Conservation (phyloP, 1,140 invertebrate species). For the Notospermus geniculatus region DNA sequence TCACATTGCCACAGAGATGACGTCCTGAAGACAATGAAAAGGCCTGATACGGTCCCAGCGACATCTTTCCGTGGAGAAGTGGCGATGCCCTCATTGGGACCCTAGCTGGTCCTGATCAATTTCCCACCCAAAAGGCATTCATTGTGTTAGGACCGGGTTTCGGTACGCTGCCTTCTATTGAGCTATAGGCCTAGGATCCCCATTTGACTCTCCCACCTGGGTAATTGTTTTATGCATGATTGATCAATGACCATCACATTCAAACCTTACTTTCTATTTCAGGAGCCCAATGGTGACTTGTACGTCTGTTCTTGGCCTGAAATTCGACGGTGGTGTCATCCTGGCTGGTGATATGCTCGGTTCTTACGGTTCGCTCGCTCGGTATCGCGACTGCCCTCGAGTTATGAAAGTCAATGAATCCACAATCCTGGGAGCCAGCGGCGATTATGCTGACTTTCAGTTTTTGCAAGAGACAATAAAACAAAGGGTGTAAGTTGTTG, state of each 20-base stretch:
- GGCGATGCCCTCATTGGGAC: no score
- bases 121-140: no score
- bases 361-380: conserved; percentile 87
- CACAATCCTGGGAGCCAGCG: conserved; percentile 82
- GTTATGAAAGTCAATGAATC: conserved; percentile 85
- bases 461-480: conserved; percentile 83
- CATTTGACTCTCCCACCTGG: no score
- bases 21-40: no score
- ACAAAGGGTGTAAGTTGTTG: conserved; percentile 78
- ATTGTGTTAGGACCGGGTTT: no score
- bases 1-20: no score
- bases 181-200: no score
- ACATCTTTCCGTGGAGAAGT: no score
- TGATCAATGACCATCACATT: background rate
- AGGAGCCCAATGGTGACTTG: conserved; percentile 84
- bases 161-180: no score
- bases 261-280: conserved; percentile 38
- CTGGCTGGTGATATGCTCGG: conserved; percentile 88
- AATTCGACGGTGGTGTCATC: conserved; percentile 84
- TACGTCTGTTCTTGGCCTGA: conserved; percentile 83
- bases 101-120: no score
- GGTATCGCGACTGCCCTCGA: conserved; percentile 79
- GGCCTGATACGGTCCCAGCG: no score
- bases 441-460: conserved; percentile 95
- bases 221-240: no score